These are phyloP conservation scores for Disparrhopalites patrizii DNA, from an alignment of 2,888 invertebrate species.

Conservation along the genomic window DNA sequence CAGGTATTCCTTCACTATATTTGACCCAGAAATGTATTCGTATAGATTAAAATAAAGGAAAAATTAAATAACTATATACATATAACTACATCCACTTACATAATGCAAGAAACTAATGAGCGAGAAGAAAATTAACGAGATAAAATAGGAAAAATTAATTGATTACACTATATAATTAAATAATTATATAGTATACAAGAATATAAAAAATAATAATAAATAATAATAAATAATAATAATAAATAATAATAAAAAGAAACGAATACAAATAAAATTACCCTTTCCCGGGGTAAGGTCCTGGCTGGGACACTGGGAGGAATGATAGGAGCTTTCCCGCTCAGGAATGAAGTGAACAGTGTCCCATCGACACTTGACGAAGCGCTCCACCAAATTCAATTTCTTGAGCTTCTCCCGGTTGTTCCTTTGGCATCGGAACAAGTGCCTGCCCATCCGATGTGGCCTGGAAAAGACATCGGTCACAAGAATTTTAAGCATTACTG, in stretches of 20 bases:
- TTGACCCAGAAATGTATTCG: too few relatives aligned
- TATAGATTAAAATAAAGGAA: too few relatives aligned
- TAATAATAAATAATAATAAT: background rate
- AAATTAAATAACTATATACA: too few relatives aligned
- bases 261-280: background rate
- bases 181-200: background rate
- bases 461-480: too few relatives aligned
- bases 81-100: too few relatives aligned
- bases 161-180: background rate
- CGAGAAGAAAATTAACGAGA: too few relatives aligned
- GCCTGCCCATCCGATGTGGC: background rate
- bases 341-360: background rate
- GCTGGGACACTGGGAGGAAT: background rate
- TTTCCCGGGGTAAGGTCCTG: background rate
- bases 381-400: background rate
- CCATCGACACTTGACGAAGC: background rate
- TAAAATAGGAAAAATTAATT: too few relatives aligned
- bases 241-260: background rate
- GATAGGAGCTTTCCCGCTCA: background rate
- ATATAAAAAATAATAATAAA: background rate
- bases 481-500: too few relatives aligned
- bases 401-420: background rate
- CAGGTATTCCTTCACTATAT: background rate
- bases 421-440: background rate
- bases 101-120: too few relatives aligned